phyloP scores from a whole-genome alignment of 2,888 invertebrate species.

The Hemaris fuciformis region DNA sequence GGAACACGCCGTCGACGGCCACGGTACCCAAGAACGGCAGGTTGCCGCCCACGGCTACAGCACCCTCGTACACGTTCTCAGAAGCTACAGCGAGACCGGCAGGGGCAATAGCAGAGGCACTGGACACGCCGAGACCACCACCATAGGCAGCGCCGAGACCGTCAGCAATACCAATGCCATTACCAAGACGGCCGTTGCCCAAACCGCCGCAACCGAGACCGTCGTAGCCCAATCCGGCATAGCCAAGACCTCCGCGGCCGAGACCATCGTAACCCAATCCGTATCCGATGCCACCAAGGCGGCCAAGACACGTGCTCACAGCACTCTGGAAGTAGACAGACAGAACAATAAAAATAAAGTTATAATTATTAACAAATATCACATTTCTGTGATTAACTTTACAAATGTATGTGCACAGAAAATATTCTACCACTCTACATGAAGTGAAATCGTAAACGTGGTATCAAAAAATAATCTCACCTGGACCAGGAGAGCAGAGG shows the following conservation, averaged over 20 bases:
- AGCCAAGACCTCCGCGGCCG: neutral
- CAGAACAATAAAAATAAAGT: too few species aligned
- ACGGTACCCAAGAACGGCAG: slow-evolving; percentile 41
- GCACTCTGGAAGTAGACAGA: slow-evolving; percentile 12
- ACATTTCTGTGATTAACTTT: too few species aligned
- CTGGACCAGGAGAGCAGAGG: slow-evolving; percentile 12
- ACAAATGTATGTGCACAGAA: neutral
- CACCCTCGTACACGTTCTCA: slow-evolving; percentile 38
- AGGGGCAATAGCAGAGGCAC: slow-evolving; percentile 31
- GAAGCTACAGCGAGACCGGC: slow-evolving; percentile 36
- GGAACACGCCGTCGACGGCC: slow-evolving; percentile 34
- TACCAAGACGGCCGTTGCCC: slow-evolving; percentile 33
- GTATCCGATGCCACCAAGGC: neutral
- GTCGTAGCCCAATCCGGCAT: slow-evolving; percentile 6
- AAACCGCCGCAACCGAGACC: slow-evolving; percentile 28
- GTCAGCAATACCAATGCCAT: neutral
- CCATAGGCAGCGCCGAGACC: slow-evolving; percentile 20
- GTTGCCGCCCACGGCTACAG: slow-evolving; percentile 33
- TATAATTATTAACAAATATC: too few species aligned
- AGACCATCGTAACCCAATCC: slow-evolving; percentile 2
- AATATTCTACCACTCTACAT: too few species aligned
- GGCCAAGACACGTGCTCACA: slow-evolving; percentile 10
- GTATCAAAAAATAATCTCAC: neutral
- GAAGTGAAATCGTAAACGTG: neutral
- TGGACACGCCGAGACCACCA: slow-evolving; percentile 31